Base-by-base conservation (phyloP, 2,888 invertebrate species). In the Brachyopa scutellaris region DNA sequence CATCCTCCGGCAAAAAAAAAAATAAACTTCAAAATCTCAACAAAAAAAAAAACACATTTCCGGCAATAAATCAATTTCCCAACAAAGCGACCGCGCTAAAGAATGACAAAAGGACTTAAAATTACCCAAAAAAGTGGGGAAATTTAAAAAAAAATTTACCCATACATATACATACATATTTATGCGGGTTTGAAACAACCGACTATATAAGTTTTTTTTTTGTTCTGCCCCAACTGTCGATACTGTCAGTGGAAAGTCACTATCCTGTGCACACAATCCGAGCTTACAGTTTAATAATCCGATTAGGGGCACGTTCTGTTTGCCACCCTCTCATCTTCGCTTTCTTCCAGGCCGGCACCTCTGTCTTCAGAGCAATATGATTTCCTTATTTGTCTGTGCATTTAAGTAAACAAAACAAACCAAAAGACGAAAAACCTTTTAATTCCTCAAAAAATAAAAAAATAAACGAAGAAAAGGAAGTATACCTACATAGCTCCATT, bases 241-340 rank as follows among this genome's bases (percentile, higher is more conserved):
- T 61, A 51, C 33, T 40, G 36, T 38, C 62, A 53, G 29, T 61
- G 26, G 49, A 15, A 51, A 72, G 51, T 53, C 73, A 78, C 57
- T 59, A 55, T 55, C 53, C 45, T 19, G 13, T 38, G 53, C 17
- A 59, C 23, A 53, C 42, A 66, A 66, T 59, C 64, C 72, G 59
- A 55, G 79, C 47, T 73, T 73, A 73, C 74, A 74, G 79, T 79
- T 74, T 49, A 69, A 74, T 74, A 79, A 79, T 79, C 79, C 74
- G 79, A 79, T 79, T 79, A 74, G 19, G 55, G 26, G 13, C n/a
- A 23, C 45, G 74, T 62, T 57, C 36, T 64, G 40, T 72, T 62
- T 64, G 40, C 29, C 57, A 26, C 17, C 21, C 31, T 1, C 17
- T 15, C 11, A 26, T 45, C 51, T 53, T 26, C 26, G 40, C 23